A percentile compares a stretch with the other conserved stretches of the same genome.
phyloP scores from a whole-genome alignment of 2,888 invertebrate genomes.

The Loripinus fragilis region DNA sequence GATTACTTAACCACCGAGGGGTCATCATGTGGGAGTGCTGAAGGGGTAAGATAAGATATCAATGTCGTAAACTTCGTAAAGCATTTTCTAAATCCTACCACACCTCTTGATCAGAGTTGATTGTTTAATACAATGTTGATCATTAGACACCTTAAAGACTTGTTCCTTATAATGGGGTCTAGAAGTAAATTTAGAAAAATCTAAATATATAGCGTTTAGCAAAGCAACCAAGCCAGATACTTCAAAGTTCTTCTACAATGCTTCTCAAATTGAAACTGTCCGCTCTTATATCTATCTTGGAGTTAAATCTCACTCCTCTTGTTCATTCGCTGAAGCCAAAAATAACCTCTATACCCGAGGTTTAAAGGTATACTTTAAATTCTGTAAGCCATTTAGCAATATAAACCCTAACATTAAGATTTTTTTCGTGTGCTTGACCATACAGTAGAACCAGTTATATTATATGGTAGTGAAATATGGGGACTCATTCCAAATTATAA shows the following conservation, averaged over 20 bases:
- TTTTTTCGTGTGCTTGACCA: not conserved
- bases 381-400: not conserved
- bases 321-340: not conserved
- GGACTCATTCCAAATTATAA: not conserved
- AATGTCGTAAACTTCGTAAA: no score
- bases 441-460: not conserved
- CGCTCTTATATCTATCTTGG: not conserved
- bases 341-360: not conserved
- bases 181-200: constrained; percentile 3
- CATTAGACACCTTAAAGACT: not conserved
- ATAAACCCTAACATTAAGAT: not conserved
- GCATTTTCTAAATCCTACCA: no score
- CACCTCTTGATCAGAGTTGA: no score
- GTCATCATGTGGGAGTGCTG: no score
- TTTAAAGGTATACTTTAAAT: constrained; percentile 2
- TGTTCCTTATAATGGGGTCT: not conserved
- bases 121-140: no score
- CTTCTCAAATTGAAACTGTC: not conserved
- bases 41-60: no score
- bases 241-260: not conserved
- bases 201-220: not conserved
- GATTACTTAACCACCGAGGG: no score
- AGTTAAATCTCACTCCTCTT: not conserved
- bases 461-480: constrained; percentile 8
- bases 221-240: not conserved